phyloP scores from a whole-genome alignment of 2,113 vertebrate genomes.

The Capreolus pygargus region DNA sequence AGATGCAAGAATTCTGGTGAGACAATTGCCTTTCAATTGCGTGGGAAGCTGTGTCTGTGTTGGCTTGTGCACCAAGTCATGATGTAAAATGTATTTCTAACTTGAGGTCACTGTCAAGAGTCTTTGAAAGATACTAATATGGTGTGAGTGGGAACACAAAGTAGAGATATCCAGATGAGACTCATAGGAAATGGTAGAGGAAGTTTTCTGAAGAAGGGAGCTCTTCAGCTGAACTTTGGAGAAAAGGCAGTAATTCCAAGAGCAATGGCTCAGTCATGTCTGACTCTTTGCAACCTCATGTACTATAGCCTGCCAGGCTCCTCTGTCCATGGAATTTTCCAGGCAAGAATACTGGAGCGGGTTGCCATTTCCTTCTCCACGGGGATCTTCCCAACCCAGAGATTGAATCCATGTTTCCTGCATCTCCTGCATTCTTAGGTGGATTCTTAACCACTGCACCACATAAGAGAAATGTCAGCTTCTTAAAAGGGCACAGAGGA shows the following conservation, averaged over 20 bases:
- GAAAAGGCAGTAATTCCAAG: neutral
- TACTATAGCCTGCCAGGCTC: neutral
- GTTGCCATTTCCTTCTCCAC: neutral
- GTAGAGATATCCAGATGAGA: neutral
- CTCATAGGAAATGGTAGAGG: neutral
- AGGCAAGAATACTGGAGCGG: neutral
- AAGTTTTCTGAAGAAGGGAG: neutral
- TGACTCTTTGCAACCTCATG: neutral
- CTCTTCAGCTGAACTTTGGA: neutral
- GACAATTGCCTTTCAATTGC: neutral
- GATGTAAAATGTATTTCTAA: neutral
- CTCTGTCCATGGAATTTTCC: neutral
- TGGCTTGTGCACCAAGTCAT: neutral
- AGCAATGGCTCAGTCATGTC: neutral
- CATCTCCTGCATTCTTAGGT: neutral
- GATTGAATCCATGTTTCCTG: neutral
- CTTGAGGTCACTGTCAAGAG: neutral
- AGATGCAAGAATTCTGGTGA: neutral
- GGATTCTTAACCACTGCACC: neutral
- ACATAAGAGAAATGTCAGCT: neutral
- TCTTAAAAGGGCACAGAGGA: neutral
- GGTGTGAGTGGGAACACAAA: neutral
- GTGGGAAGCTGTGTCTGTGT: neutral
- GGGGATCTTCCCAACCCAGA: neutral
- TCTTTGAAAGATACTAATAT: neutral